Evolutionary conservation across 2,888 invertebrate species (phyloP).

Genomic region (Eristalinus aeneus): DNA sequence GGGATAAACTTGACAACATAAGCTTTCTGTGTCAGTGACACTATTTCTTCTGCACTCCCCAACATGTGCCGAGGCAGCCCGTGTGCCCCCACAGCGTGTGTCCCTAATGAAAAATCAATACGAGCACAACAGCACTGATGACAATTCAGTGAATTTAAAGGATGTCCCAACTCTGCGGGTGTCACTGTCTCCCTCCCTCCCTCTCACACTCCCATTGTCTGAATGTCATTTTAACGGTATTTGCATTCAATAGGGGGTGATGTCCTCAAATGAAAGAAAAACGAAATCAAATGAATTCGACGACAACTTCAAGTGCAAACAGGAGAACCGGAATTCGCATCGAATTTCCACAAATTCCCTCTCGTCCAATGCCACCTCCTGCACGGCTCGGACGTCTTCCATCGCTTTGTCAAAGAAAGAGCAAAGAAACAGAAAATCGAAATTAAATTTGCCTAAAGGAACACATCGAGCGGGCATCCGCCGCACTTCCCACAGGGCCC

Average conservation of each 20-base stretch:
- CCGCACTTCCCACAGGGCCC: slow-evolving; percentile 11
- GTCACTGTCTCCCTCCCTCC: background rate
- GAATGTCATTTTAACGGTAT: slow-evolving; percentile 30
- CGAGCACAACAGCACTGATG: background rate
- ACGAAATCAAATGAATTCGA: background rate
- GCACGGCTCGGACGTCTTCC: background rate
- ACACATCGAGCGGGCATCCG: background rate
- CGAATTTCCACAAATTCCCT: slow-evolving; percentile 3
- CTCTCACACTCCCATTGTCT: background rate
- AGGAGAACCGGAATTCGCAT: slow-evolving; percentile 10
- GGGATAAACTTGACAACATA: slow-evolving; percentile 61
- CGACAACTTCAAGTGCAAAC: background rate
- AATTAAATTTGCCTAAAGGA: slow-evolving; percentile 67
- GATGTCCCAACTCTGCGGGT: background rate
- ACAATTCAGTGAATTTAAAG: background rate
- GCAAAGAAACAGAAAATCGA: slow-evolving; percentile 47
- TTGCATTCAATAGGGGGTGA: slow-evolving; percentile 35
- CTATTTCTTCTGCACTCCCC: slow-evolving; percentile 27
- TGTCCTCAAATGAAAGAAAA: background rate
- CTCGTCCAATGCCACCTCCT: background rate
- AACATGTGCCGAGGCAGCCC: background rate
- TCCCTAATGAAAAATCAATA: slow-evolving; percentile 59
- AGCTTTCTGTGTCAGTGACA: slow-evolving; percentile 60
- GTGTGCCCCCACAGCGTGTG: background rate
- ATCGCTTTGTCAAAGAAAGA: slow-evolving; percentile 34